phyloP scores from a whole-genome alignment of 2,888 invertebrate species.

The Elegia similella region DNA sequence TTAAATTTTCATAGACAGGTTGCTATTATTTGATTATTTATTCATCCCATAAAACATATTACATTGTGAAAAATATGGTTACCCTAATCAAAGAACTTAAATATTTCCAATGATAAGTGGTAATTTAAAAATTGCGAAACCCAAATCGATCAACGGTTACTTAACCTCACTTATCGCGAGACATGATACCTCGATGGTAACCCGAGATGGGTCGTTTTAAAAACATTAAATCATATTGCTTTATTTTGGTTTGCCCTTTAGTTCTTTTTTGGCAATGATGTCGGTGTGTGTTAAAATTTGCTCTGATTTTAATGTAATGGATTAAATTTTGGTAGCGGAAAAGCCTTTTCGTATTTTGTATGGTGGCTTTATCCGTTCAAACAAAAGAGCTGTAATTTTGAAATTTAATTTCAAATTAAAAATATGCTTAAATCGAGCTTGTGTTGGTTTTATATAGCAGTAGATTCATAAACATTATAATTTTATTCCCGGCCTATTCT shows the following conservation, averaged over 20 bases:
- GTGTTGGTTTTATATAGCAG: too few relatives aligned
- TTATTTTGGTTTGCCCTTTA: conserved; percentile 5
- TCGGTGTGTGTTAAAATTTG: neutral
- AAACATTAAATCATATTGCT: conserved; percentile 20
- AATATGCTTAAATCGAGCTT: too few relatives aligned
- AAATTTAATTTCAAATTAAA: too few relatives aligned
- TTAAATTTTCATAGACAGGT: too few relatives aligned
- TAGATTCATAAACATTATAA: too few relatives aligned
- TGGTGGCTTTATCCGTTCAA: too few relatives aligned
- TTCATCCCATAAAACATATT: too few relatives aligned
- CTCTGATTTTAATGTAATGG: neutral
- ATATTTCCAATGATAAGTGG: conserved; percentile 14
- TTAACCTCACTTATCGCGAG: conserved; percentile 38
- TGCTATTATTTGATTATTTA: too few relatives aligned
- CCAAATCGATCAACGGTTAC: conserved; percentile 45
- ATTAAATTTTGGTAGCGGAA: too few relatives aligned
- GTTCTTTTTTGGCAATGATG: neutral
- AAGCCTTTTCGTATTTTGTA: too few relatives aligned
- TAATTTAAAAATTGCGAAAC: conserved; percentile 34
- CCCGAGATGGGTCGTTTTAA: conserved; percentile 28
- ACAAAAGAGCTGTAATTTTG: too few relatives aligned
- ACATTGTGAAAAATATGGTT: neutral
- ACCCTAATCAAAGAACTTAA: conserved; percentile 9
- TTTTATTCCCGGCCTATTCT: too few relatives aligned
- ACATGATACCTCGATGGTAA: conserved; percentile 41